These are phyloP conservation scores for Spea hammondii DNA, from an alignment of 2,797 vertebrate genomes.

Conservation along the genomic window DNA sequence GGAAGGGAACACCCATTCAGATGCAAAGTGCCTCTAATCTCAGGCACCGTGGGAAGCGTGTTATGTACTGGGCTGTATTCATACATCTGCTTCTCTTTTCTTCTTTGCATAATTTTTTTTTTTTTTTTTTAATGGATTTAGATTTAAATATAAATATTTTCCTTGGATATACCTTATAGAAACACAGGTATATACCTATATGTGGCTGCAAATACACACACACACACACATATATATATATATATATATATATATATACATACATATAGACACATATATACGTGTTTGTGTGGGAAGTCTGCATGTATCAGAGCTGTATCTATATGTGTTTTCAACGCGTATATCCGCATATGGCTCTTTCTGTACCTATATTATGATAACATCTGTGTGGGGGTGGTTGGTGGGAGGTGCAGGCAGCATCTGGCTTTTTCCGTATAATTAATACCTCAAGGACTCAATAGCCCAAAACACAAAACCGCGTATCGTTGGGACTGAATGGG, in stretches of 20 bases:
- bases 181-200: neutral
- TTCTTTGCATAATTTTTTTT: neutral
- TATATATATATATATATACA: neutral
- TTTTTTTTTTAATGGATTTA: too few species aligned
- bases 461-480: slow-evolving; percentile 14
- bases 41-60: slow-evolving; percentile 21
- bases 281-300: neutral
- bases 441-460: slow-evolving; percentile 38
- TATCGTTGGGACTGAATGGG: neutral
- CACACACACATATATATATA: neutral
- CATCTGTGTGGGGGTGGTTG: slow-evolving; percentile 18
- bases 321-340: neutral
- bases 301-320: neutral
- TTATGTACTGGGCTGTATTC: slow-evolving; percentile 1
- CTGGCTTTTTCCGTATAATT: slow-evolving; percentile 39
- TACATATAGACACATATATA: neutral
- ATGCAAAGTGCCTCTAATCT: slow-evolving; percentile 38
- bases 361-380: slow-evolving; percentile 1
- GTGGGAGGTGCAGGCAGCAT: slow-evolving; percentile 35
- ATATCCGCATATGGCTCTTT: neutral
- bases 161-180: neutral
- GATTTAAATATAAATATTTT: too few species aligned
- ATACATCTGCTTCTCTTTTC: neutral
- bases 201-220: neutral
- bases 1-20: slow-evolving; percentile 37